Evolutionary conservation across 2,888 invertebrate genomes (phyloP).

Genomic region (Heteropelma amictum): DNA sequence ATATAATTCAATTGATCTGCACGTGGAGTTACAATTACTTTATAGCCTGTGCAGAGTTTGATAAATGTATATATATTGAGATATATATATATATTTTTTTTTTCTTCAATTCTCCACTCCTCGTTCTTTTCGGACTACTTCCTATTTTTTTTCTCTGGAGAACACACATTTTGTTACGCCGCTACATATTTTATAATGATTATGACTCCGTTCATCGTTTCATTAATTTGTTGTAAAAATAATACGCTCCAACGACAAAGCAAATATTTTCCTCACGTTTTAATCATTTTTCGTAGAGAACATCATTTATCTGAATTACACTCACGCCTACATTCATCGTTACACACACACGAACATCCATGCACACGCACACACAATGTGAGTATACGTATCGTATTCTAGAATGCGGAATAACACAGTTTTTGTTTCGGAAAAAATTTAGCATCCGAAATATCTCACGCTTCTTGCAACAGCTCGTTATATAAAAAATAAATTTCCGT

Average conservation of each 20-base stretch:
- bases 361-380: constrained; percentile 13
- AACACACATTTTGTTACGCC: too few relatives aligned
- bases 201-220: constrained; percentile 14
- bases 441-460: constrained; percentile 19
- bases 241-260: constrained; percentile 34
- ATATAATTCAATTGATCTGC: constrained; percentile 62
- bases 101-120: not conserved
- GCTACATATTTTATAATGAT: not conserved
- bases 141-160: constrained; percentile 17
- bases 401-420: constrained; percentile 16
- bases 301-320: constrained; percentile 34
- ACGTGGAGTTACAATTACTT: constrained; percentile 50
- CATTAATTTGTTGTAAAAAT: constrained; percentile 51
- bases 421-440: constrained; percentile 9
- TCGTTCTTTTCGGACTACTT: constrained; percentile 14
- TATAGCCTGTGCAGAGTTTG: constrained; percentile 37
- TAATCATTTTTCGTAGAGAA: constrained; percentile 21
- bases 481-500: constrained; percentile 52
- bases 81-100: constrained; percentile 9
- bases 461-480: constrained; percentile 44
- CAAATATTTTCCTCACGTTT: constrained; percentile 30
- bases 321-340: constrained; percentile 17
- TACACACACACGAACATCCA: not conserved
- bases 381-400: constrained; percentile 6
- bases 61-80: constrained; percentile 30